A percentile compares a stretch with the other conserved stretches of the same genome.
phyloP scores from a whole-genome alignment of 2,113 vertebrate genomes.

The Euleptes europaea region DNA sequence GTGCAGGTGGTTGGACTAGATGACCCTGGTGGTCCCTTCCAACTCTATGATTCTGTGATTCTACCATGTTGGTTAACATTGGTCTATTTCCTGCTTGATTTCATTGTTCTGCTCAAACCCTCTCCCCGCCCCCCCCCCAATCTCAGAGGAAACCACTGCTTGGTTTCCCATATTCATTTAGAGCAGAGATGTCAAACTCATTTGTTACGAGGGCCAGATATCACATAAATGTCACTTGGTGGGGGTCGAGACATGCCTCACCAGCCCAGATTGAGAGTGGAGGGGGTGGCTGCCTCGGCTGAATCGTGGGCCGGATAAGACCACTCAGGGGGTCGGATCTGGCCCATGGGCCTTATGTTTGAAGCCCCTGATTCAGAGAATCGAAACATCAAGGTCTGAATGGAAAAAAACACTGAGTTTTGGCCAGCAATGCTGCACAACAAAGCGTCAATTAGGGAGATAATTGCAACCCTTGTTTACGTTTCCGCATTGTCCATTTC shows the following conservation, averaged over 20 bases:
- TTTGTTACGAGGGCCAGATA: too few relatives aligned
- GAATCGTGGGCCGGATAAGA: too few relatives aligned
- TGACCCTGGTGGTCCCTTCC: too few relatives aligned
- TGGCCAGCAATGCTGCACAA: constrained; percentile 37
- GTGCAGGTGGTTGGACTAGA: too few relatives aligned
- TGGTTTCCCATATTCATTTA: constrained; percentile 28
- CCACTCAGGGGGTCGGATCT: too few relatives aligned
- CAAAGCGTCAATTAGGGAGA: constrained; percentile 47
- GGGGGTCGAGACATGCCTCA: too few relatives aligned
- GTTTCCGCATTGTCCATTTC: constrained; percentile 73
- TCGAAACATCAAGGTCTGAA: background rate
- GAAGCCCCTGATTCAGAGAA: background rate
- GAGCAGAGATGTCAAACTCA: background rate
- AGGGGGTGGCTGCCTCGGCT: background rate
- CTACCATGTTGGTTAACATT: background rate
- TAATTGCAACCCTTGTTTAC: constrained; percentile 71
- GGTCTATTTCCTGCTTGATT: background rate
- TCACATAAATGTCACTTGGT: too few relatives aligned
- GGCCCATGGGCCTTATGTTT: background rate
- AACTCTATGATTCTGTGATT: too few relatives aligned
- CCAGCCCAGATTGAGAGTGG: too few relatives aligned
- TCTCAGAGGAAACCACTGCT: constrained; percentile 7
- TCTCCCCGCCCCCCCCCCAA: background rate
- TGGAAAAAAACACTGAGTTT: constrained; percentile 43
- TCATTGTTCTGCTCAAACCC: background rate